A percentile compares a stretch with the other conserved stretches of the same genome.
These are phyloP conservation scores for Xiphophorus maculatus DNA, from an alignment of 2,113 vertebrate species.

Conservation along the genomic window DNA sequence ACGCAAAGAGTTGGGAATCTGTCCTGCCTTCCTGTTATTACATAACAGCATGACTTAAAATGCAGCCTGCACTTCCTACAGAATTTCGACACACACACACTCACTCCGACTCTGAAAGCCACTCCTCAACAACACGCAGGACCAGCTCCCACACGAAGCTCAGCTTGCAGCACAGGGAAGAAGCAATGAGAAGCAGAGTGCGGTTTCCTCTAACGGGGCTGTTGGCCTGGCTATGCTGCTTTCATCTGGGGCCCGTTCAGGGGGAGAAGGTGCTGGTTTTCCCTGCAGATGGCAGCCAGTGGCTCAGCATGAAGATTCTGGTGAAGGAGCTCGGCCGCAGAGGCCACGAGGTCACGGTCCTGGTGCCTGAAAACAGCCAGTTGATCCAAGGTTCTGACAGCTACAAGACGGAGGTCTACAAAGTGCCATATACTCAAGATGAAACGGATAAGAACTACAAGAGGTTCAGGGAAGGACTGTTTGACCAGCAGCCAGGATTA, in stretches of 20 bases:
- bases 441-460: slow-evolving; percentile 44
- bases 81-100: slow-evolving; percentile 26
- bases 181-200: slow-evolving; percentile 54
- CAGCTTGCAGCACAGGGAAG: slow-evolving; percentile 12
- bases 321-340: slow-evolving; percentile 78
- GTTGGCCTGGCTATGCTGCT: slow-evolving; percentile 59
- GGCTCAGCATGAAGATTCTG: slow-evolving; percentile 85
- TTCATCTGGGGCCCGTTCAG: slow-evolving; percentile 44
- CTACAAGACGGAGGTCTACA: slow-evolving; percentile 70
- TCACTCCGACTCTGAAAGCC: slow-evolving; percentile 6
- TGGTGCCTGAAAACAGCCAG: slow-evolving; percentile 81
- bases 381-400: slow-evolving; percentile 37
- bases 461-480: slow-evolving; percentile 7
- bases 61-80: slow-evolving; percentile 39
- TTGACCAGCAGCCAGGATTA: slow-evolving; percentile 18
- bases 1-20: slow-evolving; percentile 28
- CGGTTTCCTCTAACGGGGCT: slow-evolving; percentile 58
- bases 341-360: slow-evolving; percentile 81
- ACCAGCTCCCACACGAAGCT: slow-evolving; percentile 3
- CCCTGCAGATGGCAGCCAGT: slow-evolving; percentile 87
- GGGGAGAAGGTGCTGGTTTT: slow-evolving; percentile 83
- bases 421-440: slow-evolving; percentile 64
- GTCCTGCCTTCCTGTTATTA: slow-evolving; percentile 29
- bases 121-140: slow-evolving; percentile 10
- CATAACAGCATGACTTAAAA: slow-evolving; percentile 31